Evolutionary conservation across 2,888 invertebrate species (phyloP).

Genomic region (Rutpela maculata): DNA sequence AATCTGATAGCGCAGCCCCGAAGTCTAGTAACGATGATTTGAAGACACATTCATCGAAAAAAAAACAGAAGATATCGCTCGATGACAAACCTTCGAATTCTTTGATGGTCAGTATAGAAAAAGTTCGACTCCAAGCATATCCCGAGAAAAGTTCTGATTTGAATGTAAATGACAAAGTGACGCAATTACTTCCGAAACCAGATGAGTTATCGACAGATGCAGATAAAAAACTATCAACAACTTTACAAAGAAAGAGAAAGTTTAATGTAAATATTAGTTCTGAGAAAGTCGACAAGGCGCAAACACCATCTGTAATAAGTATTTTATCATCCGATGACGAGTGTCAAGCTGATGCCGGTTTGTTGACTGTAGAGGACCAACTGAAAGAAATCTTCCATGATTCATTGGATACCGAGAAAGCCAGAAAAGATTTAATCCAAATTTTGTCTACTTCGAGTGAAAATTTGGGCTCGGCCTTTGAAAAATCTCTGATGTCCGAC

Average conservation of each 20-base stretch:
- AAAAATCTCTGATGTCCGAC: not conserved
- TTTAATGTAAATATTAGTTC: too few species aligned
- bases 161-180: too few species aligned
- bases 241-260: not conserved
- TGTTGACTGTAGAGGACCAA: not conserved
- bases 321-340: not conserved
- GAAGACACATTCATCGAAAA: too few species aligned
- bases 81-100: too few species aligned
- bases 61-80: too few species aligned
- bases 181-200: too few species aligned
- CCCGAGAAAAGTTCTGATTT: too few species aligned
- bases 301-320: not conserved
- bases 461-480: not conserved
- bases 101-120: too few species aligned
- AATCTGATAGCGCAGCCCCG: not conserved
- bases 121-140: too few species aligned
- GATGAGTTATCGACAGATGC: too few species aligned
- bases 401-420: not conserved
- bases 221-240: too few species aligned
- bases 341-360: not conserved
- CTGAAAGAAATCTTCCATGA: constrained; percentile 6
- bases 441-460: not conserved
- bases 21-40: not conserved
- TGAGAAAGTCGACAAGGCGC: not conserved
- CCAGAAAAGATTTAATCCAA: not conserved